Evolutionary conservation across 2,888 invertebrate genomes (phyloP).

Genomic region (Sclerodermus sp.): DNA sequence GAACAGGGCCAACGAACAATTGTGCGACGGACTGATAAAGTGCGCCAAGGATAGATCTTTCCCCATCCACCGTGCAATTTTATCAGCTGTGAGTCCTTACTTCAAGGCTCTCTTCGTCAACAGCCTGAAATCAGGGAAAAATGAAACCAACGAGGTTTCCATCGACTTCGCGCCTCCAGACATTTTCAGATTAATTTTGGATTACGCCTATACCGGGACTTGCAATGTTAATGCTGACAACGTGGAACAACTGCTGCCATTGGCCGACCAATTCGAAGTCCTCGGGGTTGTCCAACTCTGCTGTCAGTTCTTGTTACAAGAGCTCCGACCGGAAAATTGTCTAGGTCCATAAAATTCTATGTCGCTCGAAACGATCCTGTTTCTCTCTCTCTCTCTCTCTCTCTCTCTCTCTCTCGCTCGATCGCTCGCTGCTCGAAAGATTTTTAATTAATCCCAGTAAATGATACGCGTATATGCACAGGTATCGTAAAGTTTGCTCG

Average conservation of each 20-base stretch:
- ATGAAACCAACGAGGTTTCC: conserved; percentile 65
- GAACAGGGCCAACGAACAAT: conserved; percentile 63
- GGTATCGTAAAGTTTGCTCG: conserved; percentile 71
- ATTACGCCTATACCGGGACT: conserved; percentile 74
- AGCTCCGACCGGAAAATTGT: conserved; percentile 70
- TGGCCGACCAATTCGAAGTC: conserved; percentile 75
- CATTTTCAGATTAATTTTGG: conserved; percentile 69
- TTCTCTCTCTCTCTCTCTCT: background rate
- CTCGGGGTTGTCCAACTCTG: conserved; percentile 72
- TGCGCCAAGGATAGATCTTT: conserved; percentile 67
- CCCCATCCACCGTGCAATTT: conserved; percentile 69
- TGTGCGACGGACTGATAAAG: conserved; percentile 72
- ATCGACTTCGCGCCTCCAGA: conserved; percentile 63
- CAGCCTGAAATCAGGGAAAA: conserved; percentile 65
- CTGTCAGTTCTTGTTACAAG: conserved; percentile 67
- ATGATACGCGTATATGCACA: too few relatives aligned
- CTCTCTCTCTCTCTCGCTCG: background rate
- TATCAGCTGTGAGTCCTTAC: conserved; percentile 74
- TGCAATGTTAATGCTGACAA: conserved; percentile 68
- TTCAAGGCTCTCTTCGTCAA: conserved; percentile 74
- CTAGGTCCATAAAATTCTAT: conserved; percentile 54
- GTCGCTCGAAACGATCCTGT: background rate
- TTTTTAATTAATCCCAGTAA: too few relatives aligned
- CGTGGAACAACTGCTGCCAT: conserved; percentile 70
- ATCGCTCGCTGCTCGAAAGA: too few relatives aligned